Evolutionary conservation across 2,888 invertebrate species (phyloP).

Genomic region (Phyllotreta striolata): DNA sequence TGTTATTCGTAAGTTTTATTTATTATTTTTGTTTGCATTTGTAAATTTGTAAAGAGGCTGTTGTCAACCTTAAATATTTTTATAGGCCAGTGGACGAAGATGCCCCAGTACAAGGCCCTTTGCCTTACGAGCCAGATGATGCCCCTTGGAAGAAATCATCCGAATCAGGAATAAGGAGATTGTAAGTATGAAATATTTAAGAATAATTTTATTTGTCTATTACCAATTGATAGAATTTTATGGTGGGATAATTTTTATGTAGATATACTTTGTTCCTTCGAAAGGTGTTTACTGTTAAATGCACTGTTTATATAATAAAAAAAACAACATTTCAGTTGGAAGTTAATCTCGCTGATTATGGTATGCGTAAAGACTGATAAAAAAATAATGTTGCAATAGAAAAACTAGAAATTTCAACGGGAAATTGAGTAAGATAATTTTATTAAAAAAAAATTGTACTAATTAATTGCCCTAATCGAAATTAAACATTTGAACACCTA

Average conservation of each 20-base stretch:
- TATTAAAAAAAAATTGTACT: no score
- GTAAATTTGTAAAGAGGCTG: slow-evolving; percentile 13
- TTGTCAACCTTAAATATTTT: slow-evolving; percentile 32
- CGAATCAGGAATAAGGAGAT: slow-evolving; percentile 89
- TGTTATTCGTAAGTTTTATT: slow-evolving; percentile 44
- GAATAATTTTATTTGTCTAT: background rate
- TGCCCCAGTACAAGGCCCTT: slow-evolving; percentile 93
- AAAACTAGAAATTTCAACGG: slow-evolving; percentile 5
- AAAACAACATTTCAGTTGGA: no score
- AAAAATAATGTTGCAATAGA: no score
- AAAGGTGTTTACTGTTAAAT: no score
- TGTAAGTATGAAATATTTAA: slow-evolving; percentile 69
- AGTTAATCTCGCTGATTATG: no score
- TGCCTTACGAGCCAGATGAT: slow-evolving; percentile 96
- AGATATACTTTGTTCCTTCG: no score
- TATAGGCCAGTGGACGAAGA: slow-evolving; percentile 72
- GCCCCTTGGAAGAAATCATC: slow-evolving; percentile 88
- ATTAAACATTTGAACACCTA: no score
- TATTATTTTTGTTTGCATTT: slow-evolving; percentile 34
- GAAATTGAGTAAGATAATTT: background rate
- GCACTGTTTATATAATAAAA: no score
- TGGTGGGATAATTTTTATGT: no score
- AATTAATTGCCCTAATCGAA: no score
- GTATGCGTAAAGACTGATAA: no score
- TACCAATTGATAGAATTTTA: no score